These are phyloP conservation scores for Chlorops oryzae DNA, from an alignment of 1,140 invertebrate genomes.

Conservation along the genomic window DNA sequence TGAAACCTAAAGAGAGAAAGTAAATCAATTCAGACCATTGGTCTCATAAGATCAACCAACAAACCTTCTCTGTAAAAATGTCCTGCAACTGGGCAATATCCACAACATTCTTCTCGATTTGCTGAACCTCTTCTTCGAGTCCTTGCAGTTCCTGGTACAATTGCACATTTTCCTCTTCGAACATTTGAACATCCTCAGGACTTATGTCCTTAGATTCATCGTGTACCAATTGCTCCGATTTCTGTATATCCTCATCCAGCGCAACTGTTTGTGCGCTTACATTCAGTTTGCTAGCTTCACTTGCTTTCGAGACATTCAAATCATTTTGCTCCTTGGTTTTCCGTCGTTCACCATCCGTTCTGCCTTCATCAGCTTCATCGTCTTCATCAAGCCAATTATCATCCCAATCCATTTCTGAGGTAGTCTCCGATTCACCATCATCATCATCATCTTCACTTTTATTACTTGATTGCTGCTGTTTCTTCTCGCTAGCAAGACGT, in stretches of 20 bases:
- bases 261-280: conserved; percentile 30
- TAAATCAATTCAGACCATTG: background rate
- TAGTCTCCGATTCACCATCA: background rate
- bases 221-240: conserved; percentile 29
- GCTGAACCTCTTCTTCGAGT: conserved; percentile 69
- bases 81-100: conserved; percentile 95
- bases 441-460: conserved; percentile 23
- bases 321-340: background rate
- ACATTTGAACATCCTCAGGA: conserved; percentile 84
- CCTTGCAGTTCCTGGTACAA: conserved; percentile 81
- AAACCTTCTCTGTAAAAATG: conserved; percentile 92
- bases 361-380: conserved; percentile 12
- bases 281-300: conserved; percentile 5
- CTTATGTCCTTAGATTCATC: conserved; percentile 61
- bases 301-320: too few species aligned
- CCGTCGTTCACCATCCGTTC: background rate
- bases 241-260: conserved; percentile 36
- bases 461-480: conserved; percentile 9
- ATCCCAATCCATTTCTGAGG: conserved; percentile 27
- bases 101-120: conserved; percentile 87
- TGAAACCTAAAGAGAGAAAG: conserved; percentile 51
- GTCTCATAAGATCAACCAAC: background rate
- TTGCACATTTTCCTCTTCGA: conserved; percentile 77
- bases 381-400: conserved; percentile 28
- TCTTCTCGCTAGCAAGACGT: conserved; percentile 26